Evolutionary conservation across 2,797 vertebrate species (phyloP).

Genomic region (Margarornis squamiger): DNA sequence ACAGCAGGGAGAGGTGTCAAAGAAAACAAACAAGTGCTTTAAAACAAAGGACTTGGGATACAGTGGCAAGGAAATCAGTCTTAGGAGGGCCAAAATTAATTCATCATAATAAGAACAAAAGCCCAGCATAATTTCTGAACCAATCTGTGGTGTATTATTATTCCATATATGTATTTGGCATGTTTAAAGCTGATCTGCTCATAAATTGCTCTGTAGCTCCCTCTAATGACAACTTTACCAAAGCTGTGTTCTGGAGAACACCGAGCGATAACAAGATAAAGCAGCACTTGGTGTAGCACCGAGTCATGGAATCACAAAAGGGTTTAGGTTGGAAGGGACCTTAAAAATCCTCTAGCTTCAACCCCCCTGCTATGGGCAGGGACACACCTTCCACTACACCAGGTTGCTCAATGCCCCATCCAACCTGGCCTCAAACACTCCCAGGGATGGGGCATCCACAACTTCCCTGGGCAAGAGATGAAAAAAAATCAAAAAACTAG

Average conservation of each 20-base stretch:
- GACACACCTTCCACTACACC: background rate
- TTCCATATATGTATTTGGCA: background rate
- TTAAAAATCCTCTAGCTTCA: background rate
- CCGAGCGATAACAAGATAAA: background rate
- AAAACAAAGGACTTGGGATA: background rate
- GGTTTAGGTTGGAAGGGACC: background rate
- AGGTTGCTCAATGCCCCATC: background rate
- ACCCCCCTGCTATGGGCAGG: background rate
- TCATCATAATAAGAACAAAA: background rate
- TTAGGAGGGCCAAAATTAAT: background rate
- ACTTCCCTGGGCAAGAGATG: background rate
- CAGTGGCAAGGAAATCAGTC: background rate
- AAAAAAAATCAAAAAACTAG: background rate
- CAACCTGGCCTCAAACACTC: background rate
- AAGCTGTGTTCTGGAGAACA: background rate
- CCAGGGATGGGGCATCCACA: background rate
- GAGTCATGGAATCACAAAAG: background rate
- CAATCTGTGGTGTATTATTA: fast-evolving
- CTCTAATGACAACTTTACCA: background rate
- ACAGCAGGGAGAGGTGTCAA: background rate
- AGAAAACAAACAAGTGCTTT: background rate
- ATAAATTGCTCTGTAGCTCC: conserved; percentile 53
- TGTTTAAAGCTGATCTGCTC: background rate
- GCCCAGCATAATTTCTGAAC: background rate
- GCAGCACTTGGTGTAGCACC: background rate